Base-by-base conservation (phyloP, 2,113 vertebrate genomes). In the Guaruba guarouba region DNA sequence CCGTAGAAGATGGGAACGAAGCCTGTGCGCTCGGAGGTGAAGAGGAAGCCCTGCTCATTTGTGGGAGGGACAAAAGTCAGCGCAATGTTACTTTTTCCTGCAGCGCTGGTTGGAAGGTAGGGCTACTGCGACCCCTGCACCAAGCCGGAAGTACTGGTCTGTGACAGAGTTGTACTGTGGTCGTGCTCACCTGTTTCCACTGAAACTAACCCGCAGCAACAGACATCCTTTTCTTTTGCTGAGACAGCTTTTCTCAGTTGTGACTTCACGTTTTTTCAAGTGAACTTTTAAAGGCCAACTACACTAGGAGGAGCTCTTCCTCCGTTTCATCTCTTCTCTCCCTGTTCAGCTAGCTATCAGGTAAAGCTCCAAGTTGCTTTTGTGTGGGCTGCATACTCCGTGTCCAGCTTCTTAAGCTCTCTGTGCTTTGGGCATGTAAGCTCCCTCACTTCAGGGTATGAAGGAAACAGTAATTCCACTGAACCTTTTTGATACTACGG, bases 301-400 rank as follows among this genome's bases (percentile, higher is more conserved):
- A 89, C 95, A 90, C 82, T 68, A 95, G 95, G 91, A 71, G 93
- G 93, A 92, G 95, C 95, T 95, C 79, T 87, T 94, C 46, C 91
- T 83, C 89, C 49, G 25, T 51, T 19, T 39, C 6, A 16, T 28
- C 39, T 77, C 41, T 54, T n/a, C 17, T 74, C 67, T 85, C 54
- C 28, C 8, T 22, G 20, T 31, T 73, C 44, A 35, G 33, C 44
- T 33, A 20, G 16, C 9, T 54, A 9, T 10, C 82, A 29, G 19
- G 44, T 76, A 17, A n/a, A 62, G 24, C 63, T 67, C 66, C 2
- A 6, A 22, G n/a, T 2, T 52, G 23, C 29, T 64, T 87, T 84
- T 37, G 6, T 48, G 31, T 3, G 14, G 24, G 35, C 43, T 84
- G 71, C 46, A 51, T 92, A 49, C 55, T 82, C 29, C 12, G 46